phyloP scores from a whole-genome alignment of 2,888 invertebrate species.

The Stenodema calcarata region DNA sequence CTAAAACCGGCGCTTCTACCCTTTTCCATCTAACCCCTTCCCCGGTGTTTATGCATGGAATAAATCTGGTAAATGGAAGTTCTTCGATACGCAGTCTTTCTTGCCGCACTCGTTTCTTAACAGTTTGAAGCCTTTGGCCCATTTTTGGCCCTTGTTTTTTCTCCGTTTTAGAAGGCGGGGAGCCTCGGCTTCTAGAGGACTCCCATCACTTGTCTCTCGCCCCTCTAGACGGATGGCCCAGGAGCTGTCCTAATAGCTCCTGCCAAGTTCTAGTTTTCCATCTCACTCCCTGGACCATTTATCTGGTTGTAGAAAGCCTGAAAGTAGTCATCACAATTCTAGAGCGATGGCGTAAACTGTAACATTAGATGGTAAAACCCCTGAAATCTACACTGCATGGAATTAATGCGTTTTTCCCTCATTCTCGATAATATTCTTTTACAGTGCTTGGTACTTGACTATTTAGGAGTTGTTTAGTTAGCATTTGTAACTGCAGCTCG shows the following conservation, averaged over 20 bases:
- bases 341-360: background rate
- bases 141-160: background rate
- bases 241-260: conserved; percentile 31
- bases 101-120: conserved; percentile 25
- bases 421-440: too few species aligned
- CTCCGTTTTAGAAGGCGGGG: background rate
- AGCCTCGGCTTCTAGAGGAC: background rate
- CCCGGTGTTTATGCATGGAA: conserved; percentile 44
- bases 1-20: background rate
- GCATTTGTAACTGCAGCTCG: too few species aligned
- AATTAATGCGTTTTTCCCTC: too few species aligned
- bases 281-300: conserved; percentile 29
- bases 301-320: conserved; percentile 10
- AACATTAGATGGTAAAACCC: background rate
- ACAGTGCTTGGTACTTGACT: too few species aligned
- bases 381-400: too few species aligned
- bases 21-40: background rate
- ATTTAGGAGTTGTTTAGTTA: too few species aligned
- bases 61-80: conserved; percentile 47
- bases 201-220: conserved; percentile 6
- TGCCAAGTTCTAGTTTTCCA: conserved; percentile 15
- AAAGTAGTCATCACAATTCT: background rate
- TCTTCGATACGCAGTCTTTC: conserved; percentile 24
- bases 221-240: conserved; percentile 31
- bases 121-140: background rate